Evolutionary conservation across 30 jellyfish, hydroid and myxozoan genomes (phyloP).

Genomic region (Rhopilema esculentum): DNA sequence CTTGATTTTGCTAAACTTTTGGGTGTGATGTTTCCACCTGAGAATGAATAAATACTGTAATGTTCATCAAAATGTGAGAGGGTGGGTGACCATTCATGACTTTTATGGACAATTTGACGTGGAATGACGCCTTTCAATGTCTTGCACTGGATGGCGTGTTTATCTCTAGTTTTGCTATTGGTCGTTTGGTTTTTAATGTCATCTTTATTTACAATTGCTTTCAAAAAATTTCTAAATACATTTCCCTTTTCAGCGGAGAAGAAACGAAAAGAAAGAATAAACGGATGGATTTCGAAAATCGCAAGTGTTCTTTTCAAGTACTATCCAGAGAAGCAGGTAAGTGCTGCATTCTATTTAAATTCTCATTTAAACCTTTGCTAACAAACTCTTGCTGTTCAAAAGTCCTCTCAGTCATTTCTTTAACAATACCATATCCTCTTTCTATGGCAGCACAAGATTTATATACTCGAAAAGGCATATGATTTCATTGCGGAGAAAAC

Average conservation of each 20-base stretch:
- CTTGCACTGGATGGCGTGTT: too few relatives aligned
- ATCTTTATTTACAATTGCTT: too few relatives aligned
- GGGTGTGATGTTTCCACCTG: too few relatives aligned
- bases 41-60: too few relatives aligned
- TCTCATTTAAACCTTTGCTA: not conserved
- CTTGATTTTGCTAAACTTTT: too few relatives aligned
- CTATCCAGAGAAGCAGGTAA: conserved; percentile 78
- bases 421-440: not conserved
- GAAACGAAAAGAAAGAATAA: conserved; percentile 80
- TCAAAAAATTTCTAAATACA: too few relatives aligned
- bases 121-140: too few relatives aligned
- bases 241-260: conserved; percentile 72
- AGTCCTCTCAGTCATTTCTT: not conserved
- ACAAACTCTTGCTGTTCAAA: not conserved
- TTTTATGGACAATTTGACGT: too few relatives aligned
- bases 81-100: too few relatives aligned
- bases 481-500: conserved; percentile 58
- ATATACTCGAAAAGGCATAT: conserved; percentile 67
- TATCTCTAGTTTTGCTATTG: too few relatives aligned
- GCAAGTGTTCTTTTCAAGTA: conserved; percentile 72
- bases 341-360: not conserved
- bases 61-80: too few relatives aligned
- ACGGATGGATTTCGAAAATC: conserved; percentile 78
- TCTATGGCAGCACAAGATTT: conserved; percentile 43
- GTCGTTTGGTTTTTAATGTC: too few relatives aligned